Evolutionary conservation across 1,140 invertebrate species (phyloP).

Genomic region (Procambarus clarkii): DNA sequence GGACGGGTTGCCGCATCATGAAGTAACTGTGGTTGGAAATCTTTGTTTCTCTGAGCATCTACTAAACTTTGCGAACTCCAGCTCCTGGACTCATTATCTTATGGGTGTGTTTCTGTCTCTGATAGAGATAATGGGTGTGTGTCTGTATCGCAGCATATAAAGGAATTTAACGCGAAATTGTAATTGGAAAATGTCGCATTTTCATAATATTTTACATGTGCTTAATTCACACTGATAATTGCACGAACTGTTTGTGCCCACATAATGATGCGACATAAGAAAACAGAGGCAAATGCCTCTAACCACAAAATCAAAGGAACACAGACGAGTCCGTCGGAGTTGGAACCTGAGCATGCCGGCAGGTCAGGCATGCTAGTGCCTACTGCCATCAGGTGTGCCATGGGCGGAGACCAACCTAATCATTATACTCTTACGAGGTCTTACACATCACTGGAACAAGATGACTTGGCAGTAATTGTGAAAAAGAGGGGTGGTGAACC

Average conservation of each 20-base stretch:
- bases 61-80: no score
- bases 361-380: not conserved
- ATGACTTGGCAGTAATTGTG: not conserved
- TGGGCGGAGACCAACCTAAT: not conserved
- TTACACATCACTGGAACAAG: not conserved
- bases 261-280: not conserved
- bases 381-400: constrained; percentile 1
- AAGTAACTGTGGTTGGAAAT: no score
- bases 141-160: no score
- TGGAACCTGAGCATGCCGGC: not conserved
- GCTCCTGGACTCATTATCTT: no score
- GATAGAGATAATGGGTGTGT: no score
- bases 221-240: not conserved
- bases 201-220: not conserved
- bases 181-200: not conserved
- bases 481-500: not conserved
- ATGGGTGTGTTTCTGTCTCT: no score
- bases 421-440: not conserved
- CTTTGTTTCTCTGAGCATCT: no score
- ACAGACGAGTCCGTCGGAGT: not conserved
- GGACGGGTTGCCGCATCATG: no score
- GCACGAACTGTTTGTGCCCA: not conserved
- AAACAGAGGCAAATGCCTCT: not conserved
- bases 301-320: not conserved
- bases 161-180: no score